Conservation (phyloP, 2,113 vertebrate genomes). For the Rutilus rutilus region DNA sequence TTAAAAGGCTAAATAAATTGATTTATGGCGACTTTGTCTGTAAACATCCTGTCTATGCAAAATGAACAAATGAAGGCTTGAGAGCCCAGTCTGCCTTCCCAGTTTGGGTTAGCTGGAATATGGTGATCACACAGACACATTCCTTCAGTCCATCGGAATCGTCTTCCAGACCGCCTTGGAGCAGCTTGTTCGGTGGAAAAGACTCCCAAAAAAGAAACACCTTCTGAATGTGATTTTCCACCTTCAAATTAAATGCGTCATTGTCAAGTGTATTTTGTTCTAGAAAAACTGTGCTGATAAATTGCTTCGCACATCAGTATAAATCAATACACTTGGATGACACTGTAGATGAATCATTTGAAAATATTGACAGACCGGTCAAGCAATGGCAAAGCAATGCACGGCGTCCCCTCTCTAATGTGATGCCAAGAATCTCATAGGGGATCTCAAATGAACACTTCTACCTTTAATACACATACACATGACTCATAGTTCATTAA, state of each 20-base stretch:
- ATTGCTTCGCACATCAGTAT: slow-evolving; percentile 19
- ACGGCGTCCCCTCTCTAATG: not conserved
- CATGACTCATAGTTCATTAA: not conserved
- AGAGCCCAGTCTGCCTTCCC: slow-evolving; percentile 1
- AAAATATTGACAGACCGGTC: slow-evolving; percentile 17
- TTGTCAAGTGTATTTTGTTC: slow-evolving; percentile 10
- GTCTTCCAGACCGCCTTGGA: slow-evolving; percentile 34
- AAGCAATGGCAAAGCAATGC: slow-evolving; percentile 2
- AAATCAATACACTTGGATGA: slow-evolving; percentile 34
- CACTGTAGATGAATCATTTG: slow-evolving; percentile 32
- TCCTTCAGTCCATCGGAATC: slow-evolving; percentile 17
- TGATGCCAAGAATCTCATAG: slow-evolving; percentile 13
- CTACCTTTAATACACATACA: not conserved
- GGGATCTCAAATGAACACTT: slow-evolving; percentile 12
- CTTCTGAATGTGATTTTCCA: not conserved
- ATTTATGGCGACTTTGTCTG: slow-evolving; percentile 52
- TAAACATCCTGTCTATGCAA: slow-evolving; percentile 56
- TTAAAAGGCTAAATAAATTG: slow-evolving; percentile 41
- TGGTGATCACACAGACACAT: slow-evolving; percentile 45
- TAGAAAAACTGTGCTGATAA: not conserved
- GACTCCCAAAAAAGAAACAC: slow-evolving; percentile 20
- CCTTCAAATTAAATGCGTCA: not conserved
- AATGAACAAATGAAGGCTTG: slow-evolving; percentile 46
- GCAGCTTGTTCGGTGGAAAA: slow-evolving; percentile 25
- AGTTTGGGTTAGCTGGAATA: slow-evolving; percentile 19